Base-by-base conservation (phyloP, 2,888 invertebrate species). In the Drosophila paramelanica region DNA sequence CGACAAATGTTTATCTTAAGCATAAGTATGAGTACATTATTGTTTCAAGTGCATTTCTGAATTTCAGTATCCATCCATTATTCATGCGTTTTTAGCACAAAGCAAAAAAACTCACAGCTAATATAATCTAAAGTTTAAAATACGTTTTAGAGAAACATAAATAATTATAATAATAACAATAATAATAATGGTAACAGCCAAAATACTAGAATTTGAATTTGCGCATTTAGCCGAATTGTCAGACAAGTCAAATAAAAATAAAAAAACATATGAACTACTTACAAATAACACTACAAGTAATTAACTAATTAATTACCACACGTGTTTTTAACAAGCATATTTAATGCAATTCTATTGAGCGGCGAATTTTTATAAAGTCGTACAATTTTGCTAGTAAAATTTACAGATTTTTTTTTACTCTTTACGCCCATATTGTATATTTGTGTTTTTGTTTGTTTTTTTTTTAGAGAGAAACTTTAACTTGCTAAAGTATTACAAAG, bases 341-440 rank as follows among this genome's bases (percentile, higher is more conserved):
- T 67, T 65, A 70, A 60, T 57, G 45, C 8, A 55, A 64, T 53
- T 67, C 49, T 56, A 52, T 49, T 46, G 27, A 17, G 36, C 50
- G 50, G 46, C 53, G 45, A 53, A 23, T 65, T 66, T 66, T 66
- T 66, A 41, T 59, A 59, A 47, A 69, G 62, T 46, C 73, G 86
- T 71, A 67, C 65, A 72, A 69, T 80, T 84, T 86, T 86, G 88
- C 88, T 86, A 86, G 88, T 88, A 89, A 85, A 86, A 89, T 86
- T 89, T 86, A 86, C 87, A 86, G 71, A 65, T 82, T 88, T 79
- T 87, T 85, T 88, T 88, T 89, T 85, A 84, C 88, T 81, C 79
- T 80, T 60, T 77, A 59, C 60, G 67, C 66, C 49, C 71, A 57
- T 82, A 88, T 84, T 84, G 81, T 78, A 84, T 56, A 76, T 73